phyloP scores from a whole-genome alignment of 1,140 invertebrate species.

The Phocides pigmalion region DNA sequence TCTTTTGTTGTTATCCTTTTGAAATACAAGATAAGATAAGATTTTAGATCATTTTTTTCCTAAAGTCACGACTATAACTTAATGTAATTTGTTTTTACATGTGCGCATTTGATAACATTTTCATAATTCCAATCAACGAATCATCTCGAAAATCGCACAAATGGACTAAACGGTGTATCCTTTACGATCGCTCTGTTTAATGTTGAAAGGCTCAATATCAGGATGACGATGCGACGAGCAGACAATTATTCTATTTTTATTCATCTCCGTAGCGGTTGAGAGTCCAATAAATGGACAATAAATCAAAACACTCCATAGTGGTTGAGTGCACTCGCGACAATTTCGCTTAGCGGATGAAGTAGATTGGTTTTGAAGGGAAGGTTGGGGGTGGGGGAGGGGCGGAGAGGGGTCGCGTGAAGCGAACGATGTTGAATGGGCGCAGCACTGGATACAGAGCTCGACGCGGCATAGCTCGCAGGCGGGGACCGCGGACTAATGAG shows the following conservation, averaged over 20 bases:
- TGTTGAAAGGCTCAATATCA: conserved; percentile 40
- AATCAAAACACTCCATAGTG: conserved; percentile 72
- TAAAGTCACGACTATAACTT: no score
- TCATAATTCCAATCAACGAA: no score
- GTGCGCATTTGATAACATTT: no score
- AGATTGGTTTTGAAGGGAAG: conserved; percentile 41
- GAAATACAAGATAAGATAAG: no score
- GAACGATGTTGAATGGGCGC: conserved; percentile 58
- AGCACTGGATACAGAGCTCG: conserved; percentile 37
- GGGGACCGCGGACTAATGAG: conserved; percentile 71
- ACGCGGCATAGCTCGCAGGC: conserved; percentile 47
- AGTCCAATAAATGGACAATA: conserved; percentile 77
- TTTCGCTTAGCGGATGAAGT: conserved; percentile 59
- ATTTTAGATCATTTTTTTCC: background rate
- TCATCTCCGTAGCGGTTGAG: conserved; percentile 50
- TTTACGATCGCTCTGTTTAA: conserved; percentile 17
- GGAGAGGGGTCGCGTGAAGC: conserved; percentile 36
- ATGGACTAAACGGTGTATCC: conserved; percentile 9
- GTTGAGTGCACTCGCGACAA: conserved; percentile 68
- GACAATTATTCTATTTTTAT: conserved; percentile 58
- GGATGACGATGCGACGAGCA: conserved; percentile 37
- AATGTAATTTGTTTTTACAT: no score
- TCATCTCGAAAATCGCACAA: background rate
- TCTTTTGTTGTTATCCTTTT: background rate
- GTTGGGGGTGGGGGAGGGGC: no score